Conservation (phyloP, 2,113 vertebrate species). For the Zingel zingel region DNA sequence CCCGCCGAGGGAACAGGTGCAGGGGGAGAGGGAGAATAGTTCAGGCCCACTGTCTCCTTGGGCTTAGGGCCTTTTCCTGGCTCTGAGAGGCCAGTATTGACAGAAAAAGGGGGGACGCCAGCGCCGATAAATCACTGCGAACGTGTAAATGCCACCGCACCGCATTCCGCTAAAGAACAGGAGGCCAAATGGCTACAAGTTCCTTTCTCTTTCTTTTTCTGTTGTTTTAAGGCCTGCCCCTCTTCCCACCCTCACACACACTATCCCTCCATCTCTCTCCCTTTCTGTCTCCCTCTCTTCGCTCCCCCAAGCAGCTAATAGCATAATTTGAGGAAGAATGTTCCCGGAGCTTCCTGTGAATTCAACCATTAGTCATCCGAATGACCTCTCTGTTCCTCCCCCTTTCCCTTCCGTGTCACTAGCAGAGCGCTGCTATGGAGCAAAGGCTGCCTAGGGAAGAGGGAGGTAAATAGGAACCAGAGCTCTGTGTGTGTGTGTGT, state of each 20-base stretch:
- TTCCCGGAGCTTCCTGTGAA: slow-evolving; percentile 97
- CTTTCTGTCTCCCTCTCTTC: slow-evolving; percentile 32
- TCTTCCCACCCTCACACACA: slow-evolving; percentile 26
- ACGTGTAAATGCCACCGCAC: slow-evolving; percentile 81
- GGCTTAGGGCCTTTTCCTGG: slow-evolving; percentile 82
- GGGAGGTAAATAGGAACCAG: slow-evolving; percentile 74
- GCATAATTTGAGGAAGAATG: slow-evolving; percentile 99
- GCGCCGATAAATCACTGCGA: slow-evolving; percentile 81
- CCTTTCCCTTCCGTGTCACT: slow-evolving; percentile 69
- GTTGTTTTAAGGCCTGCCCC: slow-evolving; percentile 78
- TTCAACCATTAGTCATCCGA: slow-evolving; percentile 94
- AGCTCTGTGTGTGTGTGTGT: slow-evolving; percentile 36
- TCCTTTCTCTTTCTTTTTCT: slow-evolving; percentile 80
- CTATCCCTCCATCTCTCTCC: slow-evolving; percentile 28
- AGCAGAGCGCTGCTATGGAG: slow-evolving; percentile 53
- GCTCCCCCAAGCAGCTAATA: slow-evolving; percentile 89
- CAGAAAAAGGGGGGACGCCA: slow-evolving; percentile 69
- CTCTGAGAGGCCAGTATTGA: slow-evolving; percentile 76
- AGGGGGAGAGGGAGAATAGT: slow-evolving; percentile 69
- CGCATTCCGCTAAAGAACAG: slow-evolving; percentile 80
- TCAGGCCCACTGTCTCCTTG: slow-evolving; percentile 78
- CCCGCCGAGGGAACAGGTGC: slow-evolving; percentile 82
- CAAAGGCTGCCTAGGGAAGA: slow-evolving; percentile 67
- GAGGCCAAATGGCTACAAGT: slow-evolving; percentile 78
- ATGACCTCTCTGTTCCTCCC: slow-evolving; percentile 88